phyloP scores from a whole-genome alignment of 1,140 invertebrate genomes.

The Geopemphigus sp. region DNA sequence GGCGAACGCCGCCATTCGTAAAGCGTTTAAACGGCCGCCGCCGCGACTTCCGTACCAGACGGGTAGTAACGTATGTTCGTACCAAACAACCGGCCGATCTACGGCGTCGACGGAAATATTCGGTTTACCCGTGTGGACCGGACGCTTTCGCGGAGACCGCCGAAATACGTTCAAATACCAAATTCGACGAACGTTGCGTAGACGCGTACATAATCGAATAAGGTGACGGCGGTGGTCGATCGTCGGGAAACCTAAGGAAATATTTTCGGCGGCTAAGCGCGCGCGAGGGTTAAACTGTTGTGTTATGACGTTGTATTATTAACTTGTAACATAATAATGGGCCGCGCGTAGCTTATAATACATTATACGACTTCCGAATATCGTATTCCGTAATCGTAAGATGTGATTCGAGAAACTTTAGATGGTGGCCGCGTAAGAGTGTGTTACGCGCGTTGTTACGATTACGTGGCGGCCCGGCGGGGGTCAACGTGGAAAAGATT shows the following conservation, averaged over 20 bases:
- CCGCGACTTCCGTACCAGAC: too few relatives aligned
- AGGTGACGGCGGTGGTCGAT: neutral
- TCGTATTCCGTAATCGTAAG: slow-evolving; percentile 16
- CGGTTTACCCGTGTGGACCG: too few relatives aligned
- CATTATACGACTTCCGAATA: slow-evolving; percentile 31
- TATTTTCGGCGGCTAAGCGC: slow-evolving; percentile 28
- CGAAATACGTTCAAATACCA: too few relatives aligned
- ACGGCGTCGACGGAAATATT: too few relatives aligned
- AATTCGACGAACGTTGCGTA: too few relatives aligned
- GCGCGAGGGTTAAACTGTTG: slow-evolving; percentile 5
- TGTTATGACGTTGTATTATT: neutral
- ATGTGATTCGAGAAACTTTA: slow-evolving; percentile 41
- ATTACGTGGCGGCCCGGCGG: too few relatives aligned
- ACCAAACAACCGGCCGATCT: too few relatives aligned
- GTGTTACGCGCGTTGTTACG: neutral
- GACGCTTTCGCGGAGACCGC: too few relatives aligned
- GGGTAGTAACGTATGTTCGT: too few relatives aligned
- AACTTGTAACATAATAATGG: slow-evolving; percentile 24
- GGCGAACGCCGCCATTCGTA: too few relatives aligned
- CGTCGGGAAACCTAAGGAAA: slow-evolving; percentile 37
- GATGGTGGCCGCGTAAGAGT: neutral
- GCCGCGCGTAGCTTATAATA: neutral
- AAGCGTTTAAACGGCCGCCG: too few relatives aligned
- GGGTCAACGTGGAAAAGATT: slow-evolving; percentile 9
- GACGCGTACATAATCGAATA: neutral